Evolutionary conservation across 1,140 invertebrate species (phyloP).

Genomic region (Heliconius hewitsoni): DNA sequence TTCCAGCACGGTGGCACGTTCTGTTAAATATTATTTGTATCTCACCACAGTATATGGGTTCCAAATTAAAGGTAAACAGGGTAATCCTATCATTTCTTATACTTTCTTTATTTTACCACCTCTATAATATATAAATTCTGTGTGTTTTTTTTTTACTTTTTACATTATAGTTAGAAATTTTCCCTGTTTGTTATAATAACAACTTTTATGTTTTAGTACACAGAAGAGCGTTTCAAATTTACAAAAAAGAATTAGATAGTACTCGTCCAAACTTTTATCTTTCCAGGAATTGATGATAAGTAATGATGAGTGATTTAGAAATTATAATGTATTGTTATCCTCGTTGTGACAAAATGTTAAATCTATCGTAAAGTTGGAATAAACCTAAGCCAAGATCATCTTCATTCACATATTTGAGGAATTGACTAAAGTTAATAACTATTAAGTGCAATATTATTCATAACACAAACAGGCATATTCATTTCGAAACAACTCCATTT

Average conservation of each 20-base stretch:
- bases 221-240: background rate
- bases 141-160: background rate
- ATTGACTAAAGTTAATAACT: conserved; percentile 45
- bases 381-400: conserved; percentile 4
- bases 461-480: background rate
- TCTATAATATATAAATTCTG: background rate
- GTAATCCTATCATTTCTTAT: conserved; percentile 41
- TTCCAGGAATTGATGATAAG: conserved; percentile 75
- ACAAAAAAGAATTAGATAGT: conserved; percentile 35
- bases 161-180: background rate
- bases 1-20: background rate
- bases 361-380: conserved; percentile 27
- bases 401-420: conserved; percentile 41
- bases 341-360: conserved; percentile 78
- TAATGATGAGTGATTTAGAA: conserved; percentile 42
- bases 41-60: background rate
- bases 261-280: conserved; percentile 75
- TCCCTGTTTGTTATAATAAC: background rate
- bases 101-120: background rate
- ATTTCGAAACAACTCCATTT: background rate
- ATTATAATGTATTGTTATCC: conserved; percentile 48
- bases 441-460: conserved; percentile 9
- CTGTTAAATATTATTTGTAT: background rate
- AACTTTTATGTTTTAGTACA: background rate
- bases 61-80: conserved; percentile 63